Evolutionary conservation across 35 echinoderm and acorn worm genomes (phyloP), one percentile per base, ranked within the genome.

Genomic region (Chiridota heheva): DNA sequence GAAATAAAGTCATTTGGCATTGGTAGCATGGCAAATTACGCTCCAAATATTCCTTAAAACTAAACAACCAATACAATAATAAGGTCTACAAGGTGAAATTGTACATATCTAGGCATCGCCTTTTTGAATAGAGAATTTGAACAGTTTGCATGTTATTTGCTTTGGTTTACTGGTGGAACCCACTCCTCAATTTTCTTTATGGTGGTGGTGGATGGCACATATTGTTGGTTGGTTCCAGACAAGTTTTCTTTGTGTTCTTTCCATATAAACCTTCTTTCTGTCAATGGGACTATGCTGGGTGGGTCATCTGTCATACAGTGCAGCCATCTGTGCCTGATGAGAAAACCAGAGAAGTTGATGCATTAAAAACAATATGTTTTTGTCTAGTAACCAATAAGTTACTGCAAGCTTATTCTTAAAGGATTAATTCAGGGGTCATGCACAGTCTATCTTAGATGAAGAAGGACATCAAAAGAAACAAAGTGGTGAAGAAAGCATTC

Each of bases 311-410:
- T 97, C 78, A 97, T 97, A 17, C 57, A 76, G 34, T 97, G 94
- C 32, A 97, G 42, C 94, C 94, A 97, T 42, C 94, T 83, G 55
- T 97, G 94, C 94, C 94, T 97, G 73, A 33, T n/a, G n/a, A n/a
- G n/a, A 36, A 26, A 66, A 41, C 49, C 22, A 34, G 72, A 48
- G 73, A 80, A 46, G 7, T 44, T 38, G 43, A 75, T 12, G 5
- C 51, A 22, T 57, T 55, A 31, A 38, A 44, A 73, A 82, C 42
- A 28, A 24, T 29, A 22, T 20, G 8, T 69, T 44, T 18, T 8
- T 31, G 69, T 47, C 29, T 61, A 2, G 42, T 61, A 10, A 20
- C 38, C 13, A 41, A 44, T 16, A 1, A 71, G 8, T 56, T 60
- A 18, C 3, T 1, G 7, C 33, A 31, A 4, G 58, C 58, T 27